Conservation (phyloP, 2,888 invertebrate genomes). For the Athalia circularis region DNA sequence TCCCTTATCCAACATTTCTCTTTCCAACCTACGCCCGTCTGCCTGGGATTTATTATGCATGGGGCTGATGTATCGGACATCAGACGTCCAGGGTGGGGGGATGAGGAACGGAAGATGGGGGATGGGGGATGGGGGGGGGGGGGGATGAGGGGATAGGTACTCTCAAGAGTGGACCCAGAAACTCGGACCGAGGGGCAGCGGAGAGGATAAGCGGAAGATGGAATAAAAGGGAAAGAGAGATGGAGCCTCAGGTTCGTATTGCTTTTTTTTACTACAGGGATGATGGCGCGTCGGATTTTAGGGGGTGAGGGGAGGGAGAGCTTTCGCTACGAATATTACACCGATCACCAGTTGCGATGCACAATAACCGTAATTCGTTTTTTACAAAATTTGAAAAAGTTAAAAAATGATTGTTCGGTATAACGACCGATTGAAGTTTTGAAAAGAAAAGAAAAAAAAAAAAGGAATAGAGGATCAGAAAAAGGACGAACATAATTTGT, state of each 20-base stretch:
- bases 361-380: no score
- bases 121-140: constrained; percentile 47
- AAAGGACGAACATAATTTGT: not conserved
- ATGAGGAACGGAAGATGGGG: constrained; percentile 50
- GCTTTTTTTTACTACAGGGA: constrained; percentile 25
- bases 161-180: constrained; percentile 64
- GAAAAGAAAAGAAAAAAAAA: not conserved
- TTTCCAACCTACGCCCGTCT: constrained; percentile 40
- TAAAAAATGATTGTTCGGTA: not conserved
- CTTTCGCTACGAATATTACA: not conserved
- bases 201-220: constrained; percentile 61
- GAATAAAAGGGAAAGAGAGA: constrained; percentile 53
- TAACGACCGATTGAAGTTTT: not conserved
- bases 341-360: no score
- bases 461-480: not conserved
- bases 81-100: constrained; percentile 54
- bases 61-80: constrained; percentile 71
- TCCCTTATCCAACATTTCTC: constrained; percentile 42
- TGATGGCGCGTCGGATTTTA: constrained; percentile 31
- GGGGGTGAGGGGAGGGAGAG: not conserved
- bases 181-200: constrained; percentile 49
- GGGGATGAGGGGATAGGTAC: constrained; percentile 48
- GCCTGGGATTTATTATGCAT: constrained; percentile 70
- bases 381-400: not conserved
- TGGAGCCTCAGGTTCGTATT: constrained; percentile 43